Conservation (phyloP, 2,888 invertebrate species). For the Chorisops tibialis region DNA sequence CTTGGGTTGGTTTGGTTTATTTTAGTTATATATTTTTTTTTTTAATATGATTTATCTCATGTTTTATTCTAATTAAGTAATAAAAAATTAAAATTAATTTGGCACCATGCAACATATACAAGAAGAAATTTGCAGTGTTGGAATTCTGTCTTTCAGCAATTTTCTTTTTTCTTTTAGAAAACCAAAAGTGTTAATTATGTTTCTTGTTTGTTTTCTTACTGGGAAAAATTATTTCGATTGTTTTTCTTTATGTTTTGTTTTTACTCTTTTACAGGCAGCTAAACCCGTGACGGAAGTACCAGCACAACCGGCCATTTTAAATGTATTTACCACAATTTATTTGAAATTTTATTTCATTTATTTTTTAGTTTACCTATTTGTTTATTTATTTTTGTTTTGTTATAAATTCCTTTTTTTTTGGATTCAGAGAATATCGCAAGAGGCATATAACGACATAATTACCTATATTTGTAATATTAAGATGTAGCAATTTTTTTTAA, state of each 20-base stretch:
- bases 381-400: constrained; percentile 31
- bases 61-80: no score
- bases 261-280: constrained; percentile 64
- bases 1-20: no score
- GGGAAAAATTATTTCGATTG: constrained; percentile 27
- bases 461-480: no score
- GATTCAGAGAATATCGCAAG: no score
- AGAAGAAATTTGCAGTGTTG: neutral
- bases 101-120: no score
- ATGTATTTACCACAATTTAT: constrained; percentile 45
- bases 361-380: constrained; percentile 21
- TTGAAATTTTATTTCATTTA: constrained; percentile 14
- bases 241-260: constrained; percentile 23
- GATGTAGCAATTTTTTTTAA: no score
- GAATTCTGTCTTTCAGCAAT: constrained; percentile 16
- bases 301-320: constrained; percentile 52
- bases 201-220: neutral
- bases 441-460: no score
- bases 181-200: no score
- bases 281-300: constrained; percentile 69
- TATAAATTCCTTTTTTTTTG: no score
- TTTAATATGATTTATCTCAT: no score
- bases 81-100: no score
- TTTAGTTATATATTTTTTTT: no score
- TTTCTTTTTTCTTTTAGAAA: constrained; percentile 34